Evolutionary conservation across 2,888 invertebrate species (phyloP).

Genomic region (Apotomis capreana): DNA sequence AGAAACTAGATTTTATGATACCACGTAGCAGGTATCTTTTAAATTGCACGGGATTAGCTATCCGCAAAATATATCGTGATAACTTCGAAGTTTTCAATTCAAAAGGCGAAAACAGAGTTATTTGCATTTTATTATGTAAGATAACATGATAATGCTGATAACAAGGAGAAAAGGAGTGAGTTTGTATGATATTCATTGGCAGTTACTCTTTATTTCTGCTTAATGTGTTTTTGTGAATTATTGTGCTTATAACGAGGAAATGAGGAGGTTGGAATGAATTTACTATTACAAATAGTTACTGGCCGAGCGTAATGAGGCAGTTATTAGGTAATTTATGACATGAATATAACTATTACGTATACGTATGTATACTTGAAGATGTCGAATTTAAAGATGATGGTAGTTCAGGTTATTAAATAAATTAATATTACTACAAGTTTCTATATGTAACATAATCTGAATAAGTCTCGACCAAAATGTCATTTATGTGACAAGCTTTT

Average conservation of each 20-base stretch:
- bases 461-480: no score
- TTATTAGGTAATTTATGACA: no score
- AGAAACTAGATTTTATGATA: background rate
- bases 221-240: background rate
- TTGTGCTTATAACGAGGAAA: background rate
- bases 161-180: background rate
- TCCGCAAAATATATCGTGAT: slow-evolving; percentile 18
- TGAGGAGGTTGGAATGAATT: no score
- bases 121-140: background rate
- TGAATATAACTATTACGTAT: no score
- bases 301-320: no score
- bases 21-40: slow-evolving; percentile 4
- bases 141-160: background rate
- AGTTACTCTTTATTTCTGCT: background rate
- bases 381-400: no score
- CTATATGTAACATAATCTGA: no score
- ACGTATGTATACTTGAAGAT: no score
- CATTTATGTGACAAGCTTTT: no score
- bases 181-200: background rate
- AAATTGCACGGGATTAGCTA: slow-evolving; percentile 13
- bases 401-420: no score
- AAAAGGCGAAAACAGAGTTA: background rate
- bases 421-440: no score
- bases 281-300: no score
- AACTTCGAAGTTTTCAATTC: slow-evolving; percentile 24